A percentile compares a stretch with the other conserved stretches of the same genome.
phyloP scores from a whole-genome alignment of 2,888 invertebrate genomes.

The Acrobasis suavella region DNA sequence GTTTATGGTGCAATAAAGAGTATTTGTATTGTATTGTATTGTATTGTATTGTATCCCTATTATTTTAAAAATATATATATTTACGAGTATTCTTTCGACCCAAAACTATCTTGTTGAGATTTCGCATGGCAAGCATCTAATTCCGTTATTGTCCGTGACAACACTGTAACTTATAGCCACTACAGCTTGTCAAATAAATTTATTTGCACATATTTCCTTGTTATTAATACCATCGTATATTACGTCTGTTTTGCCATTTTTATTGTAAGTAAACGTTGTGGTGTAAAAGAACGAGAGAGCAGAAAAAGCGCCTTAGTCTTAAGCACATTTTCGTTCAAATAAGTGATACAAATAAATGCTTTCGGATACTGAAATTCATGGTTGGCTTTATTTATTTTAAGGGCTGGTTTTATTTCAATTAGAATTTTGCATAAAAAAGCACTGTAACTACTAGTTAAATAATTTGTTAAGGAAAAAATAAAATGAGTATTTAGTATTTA shows the following conservation, averaged over 20 bases:
- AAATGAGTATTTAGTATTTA: too few relatives aligned
- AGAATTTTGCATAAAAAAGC: too few relatives aligned
- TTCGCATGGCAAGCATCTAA: conserved; percentile 15
- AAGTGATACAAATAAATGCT: too few relatives aligned
- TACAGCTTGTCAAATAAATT: conserved; percentile 54
- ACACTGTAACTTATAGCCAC: conserved; percentile 40
- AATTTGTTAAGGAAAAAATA: too few relatives aligned
- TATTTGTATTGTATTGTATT: too few relatives aligned
- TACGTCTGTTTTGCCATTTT: conserved; percentile 49
- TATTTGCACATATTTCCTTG: conserved; percentile 48
- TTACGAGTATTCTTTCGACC: not conserved
- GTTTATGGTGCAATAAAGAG: too few relatives aligned
- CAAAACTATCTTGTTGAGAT: not conserved
- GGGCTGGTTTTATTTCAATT: too few relatives aligned
- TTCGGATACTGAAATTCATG: too few relatives aligned
- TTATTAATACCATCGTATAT: conserved; percentile 52
- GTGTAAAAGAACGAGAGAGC: not conserved
- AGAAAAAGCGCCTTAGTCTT: not conserved
- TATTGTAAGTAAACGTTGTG: conserved; percentile 38
- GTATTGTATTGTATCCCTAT: too few relatives aligned
- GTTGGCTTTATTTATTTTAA: too few relatives aligned
- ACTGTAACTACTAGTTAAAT: too few relatives aligned
- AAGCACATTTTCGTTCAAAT: too few relatives aligned
- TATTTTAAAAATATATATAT: not conserved
- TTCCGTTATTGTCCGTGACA: conserved; percentile 25